These are phyloP conservation scores for Rotaria magnacalcarata DNA, from an alignment of 2,888 invertebrate genomes.

Conservation along the genomic window DNA sequence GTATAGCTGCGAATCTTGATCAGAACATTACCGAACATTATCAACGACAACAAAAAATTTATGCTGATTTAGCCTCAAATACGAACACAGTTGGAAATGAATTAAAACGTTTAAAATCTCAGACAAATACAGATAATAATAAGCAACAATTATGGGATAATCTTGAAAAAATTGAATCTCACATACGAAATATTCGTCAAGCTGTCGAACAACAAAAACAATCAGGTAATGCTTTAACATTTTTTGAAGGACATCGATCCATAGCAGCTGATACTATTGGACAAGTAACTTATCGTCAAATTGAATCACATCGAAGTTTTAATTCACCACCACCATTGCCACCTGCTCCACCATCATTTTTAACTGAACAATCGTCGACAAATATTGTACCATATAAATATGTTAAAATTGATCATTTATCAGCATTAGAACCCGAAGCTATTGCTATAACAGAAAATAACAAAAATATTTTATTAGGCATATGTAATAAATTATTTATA, in stretches of 20 bases:
- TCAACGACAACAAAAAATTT: neutral
- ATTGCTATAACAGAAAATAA: constrained; percentile 11
- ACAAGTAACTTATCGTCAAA: constrained; percentile 4
- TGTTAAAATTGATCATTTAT: constrained; percentile 27
- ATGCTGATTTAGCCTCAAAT: neutral
- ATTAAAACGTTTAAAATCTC: constrained; percentile 16
- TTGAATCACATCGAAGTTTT: neutral
- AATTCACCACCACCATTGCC: neutral
- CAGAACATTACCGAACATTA: constrained; percentile 2
- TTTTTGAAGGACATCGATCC: neutral
- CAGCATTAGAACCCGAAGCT: constrained; percentile 22
- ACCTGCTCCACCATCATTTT: neutral
- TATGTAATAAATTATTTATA: constrained; percentile 27
- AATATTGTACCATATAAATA: constrained; percentile 15
- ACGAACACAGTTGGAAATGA: neutral
- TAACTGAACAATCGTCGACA: neutral
- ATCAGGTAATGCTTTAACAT: neutral
- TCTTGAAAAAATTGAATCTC: constrained; percentile 5
- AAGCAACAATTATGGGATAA: constrained; percentile 29
- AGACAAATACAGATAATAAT: neutral
- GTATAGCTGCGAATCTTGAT: neutral
- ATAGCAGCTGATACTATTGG: constrained; percentile 18
- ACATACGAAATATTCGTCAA: constrained; percentile 8
- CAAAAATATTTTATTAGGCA: constrained; percentile 36
- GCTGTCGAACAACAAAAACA: constrained; percentile 21